A percentile compares a stretch with the other conserved stretches of the same genome.
Evolutionary conservation across 2,113 vertebrate genomes (phyloP).

Genomic region (Serilophus lunatus): DNA sequence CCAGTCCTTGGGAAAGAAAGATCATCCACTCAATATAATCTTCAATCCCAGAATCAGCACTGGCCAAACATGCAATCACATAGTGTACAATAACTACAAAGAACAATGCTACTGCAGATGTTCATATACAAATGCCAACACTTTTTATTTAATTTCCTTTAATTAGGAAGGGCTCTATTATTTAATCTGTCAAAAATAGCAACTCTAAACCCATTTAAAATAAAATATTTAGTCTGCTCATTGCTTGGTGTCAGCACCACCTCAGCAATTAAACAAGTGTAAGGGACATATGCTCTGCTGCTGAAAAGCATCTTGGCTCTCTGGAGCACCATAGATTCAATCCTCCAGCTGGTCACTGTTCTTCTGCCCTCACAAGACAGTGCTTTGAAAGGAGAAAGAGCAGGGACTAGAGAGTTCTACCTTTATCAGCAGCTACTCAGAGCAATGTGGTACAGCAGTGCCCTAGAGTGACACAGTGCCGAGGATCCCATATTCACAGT

Average conservation of each 20-base stretch:
- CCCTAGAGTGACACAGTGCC: neutral
- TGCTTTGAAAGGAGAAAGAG: neutral
- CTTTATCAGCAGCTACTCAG: neutral
- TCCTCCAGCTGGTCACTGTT: neutral
- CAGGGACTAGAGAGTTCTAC: rapidly evolving
- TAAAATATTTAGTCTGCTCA: constrained; percentile 11
- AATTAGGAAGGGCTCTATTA: constrained; percentile 42
- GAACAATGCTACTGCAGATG: constrained; percentile 37
- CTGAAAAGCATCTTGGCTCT: neutral
- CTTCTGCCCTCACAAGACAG: neutral
- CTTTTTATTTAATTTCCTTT: constrained; percentile 52
- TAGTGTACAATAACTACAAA: constrained; percentile 3
- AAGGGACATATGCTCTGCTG: neutral
- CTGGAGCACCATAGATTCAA: neutral
- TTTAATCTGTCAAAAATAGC: constrained; percentile 28
- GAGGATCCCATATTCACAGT: neutral
- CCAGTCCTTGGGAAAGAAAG: neutral
- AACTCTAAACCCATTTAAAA: neutral
- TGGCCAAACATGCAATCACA: neutral
- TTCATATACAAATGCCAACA: constrained; percentile 43
- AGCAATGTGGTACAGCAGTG: neutral
- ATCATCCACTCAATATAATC: neutral
- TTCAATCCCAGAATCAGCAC: constrained; percentile 21
- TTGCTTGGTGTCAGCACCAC: neutral
- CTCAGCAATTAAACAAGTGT: neutral